phyloP scores from a whole-genome alignment of 35 echinoderm and acorn worm genomes.

The Lytechinus variegatus region DNA sequence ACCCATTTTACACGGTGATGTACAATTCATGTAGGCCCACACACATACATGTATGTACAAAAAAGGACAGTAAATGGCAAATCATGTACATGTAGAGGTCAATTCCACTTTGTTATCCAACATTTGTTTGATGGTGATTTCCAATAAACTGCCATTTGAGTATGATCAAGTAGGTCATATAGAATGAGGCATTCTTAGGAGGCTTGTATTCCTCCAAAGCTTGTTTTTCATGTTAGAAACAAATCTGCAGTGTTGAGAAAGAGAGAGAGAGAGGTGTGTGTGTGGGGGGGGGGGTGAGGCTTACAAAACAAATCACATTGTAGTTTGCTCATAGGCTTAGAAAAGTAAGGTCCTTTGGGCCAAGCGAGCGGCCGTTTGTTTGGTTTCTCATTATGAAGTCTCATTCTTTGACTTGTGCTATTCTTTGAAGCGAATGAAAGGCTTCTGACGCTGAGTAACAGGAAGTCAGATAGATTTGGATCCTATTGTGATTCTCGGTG shows the following conservation, averaged over 20 bases:
- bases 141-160: too few relatives aligned
- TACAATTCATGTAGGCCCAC: too few relatives aligned
- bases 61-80: too few relatives aligned
- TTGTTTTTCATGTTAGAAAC: neutral
- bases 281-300: neutral
- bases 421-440: neutral
- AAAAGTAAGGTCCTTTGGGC: neutral
- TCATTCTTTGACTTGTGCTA: neutral
- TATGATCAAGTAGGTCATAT: too few relatives aligned
- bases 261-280: neutral
- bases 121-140: too few relatives aligned
- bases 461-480: constrained; percentile 10
- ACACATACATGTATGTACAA: too few relatives aligned
- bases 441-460: constrained; percentile 45
- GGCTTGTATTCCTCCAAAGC: neutral
- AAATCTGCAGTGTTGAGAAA: neutral
- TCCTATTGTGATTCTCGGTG: neutral
- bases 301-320: neutral
- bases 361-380: neutral
- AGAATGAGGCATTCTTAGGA: too few relatives aligned
- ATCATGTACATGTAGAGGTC: too few relatives aligned
- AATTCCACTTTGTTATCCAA: too few relatives aligned
- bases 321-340: neutral
- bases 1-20: too few relatives aligned
- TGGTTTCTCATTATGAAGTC: neutral